A percentile compares a stretch with the other conserved stretches of the same genome.
phyloP scores from a whole-genome alignment of 2,888 invertebrate genomes.

The Pediacus dermestoides region DNA sequence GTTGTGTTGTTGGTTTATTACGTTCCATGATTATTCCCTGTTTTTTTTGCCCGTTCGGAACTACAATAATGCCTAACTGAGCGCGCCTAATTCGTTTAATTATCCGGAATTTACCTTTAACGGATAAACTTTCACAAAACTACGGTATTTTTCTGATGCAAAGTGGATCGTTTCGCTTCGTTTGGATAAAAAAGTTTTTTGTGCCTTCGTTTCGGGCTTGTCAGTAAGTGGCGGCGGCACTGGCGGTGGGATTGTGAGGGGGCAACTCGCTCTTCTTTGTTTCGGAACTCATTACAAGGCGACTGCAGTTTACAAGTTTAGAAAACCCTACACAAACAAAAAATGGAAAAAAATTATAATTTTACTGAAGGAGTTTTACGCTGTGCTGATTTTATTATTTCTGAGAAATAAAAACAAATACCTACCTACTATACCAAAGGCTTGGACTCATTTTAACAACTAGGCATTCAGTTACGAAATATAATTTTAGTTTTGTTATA shows the following conservation, averaged over 20 bases:
- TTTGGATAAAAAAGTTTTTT: conserved; percentile 33
- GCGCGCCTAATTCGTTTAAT: conserved; percentile 30
- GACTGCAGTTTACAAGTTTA: conserved; percentile 36
- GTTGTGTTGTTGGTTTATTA: conserved; percentile 39
- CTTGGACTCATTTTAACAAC: no score
- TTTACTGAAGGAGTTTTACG: conserved; percentile 35
- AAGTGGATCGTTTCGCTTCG: conserved; percentile 24
- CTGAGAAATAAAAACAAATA: conserved; percentile 29
- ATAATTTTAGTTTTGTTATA: no score
- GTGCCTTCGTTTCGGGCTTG: conserved; percentile 17
- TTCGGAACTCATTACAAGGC: conserved; percentile 37
- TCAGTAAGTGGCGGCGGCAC: conserved; percentile 9
- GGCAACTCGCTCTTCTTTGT: conserved; percentile 32
- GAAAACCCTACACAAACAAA: conserved; percentile 38
- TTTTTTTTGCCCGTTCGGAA: conserved; percentile 20
- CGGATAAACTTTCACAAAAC: conserved; percentile 37
- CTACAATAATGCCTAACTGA: conserved; percentile 33
- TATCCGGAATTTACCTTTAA: conserved; percentile 38
- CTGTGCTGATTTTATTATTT: conserved; percentile 35
- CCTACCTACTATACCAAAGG: no score
- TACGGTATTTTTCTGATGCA: conserved; percentile 33
- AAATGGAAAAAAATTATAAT: no score
- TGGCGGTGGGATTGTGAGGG: conserved; percentile 9
- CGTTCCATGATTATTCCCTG: conserved; percentile 28
- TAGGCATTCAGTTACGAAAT: no score